These are phyloP conservation scores for Chrysemys picta DNA, from an alignment of 2,113 vertebrate genomes.

Conservation along the genomic window DNA sequence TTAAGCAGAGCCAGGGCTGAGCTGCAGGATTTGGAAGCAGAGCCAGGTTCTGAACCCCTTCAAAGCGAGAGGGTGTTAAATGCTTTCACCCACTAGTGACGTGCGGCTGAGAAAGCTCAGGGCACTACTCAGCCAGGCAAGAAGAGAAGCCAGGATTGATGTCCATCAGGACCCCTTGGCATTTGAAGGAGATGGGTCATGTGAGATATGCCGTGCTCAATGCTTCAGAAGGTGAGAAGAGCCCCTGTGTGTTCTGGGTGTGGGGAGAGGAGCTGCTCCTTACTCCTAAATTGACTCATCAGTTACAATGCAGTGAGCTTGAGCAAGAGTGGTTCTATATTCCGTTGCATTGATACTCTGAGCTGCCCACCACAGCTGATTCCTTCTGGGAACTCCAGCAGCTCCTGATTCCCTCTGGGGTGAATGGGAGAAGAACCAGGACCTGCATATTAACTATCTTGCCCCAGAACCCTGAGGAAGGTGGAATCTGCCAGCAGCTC, in stretches of 20 bases:
- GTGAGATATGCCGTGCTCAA: background rate
- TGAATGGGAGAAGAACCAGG: background rate
- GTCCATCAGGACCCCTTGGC: background rate
- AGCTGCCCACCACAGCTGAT: background rate
- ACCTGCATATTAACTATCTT: background rate
- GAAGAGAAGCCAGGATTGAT: background rate
- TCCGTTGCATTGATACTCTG: background rate
- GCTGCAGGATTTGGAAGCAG: background rate
- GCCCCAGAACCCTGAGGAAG: background rate
- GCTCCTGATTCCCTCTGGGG: background rate
- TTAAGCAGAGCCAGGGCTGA: background rate
- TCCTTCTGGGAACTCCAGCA: background rate
- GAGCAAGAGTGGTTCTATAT: background rate
- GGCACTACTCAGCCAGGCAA: background rate
- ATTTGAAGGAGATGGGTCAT: background rate
- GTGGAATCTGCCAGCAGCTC: background rate
- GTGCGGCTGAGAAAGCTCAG: background rate
- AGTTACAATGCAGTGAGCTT: background rate
- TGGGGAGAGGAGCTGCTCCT: background rate
- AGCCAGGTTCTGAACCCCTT: background rate
- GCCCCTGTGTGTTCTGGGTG: background rate
- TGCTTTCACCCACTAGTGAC: background rate
- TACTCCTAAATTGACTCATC: background rate
- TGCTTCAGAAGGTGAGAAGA: background rate
- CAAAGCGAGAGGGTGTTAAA: background rate